Evolutionary conservation across 2,888 invertebrate species (phyloP).

Genomic region (Protula sp.): DNA sequence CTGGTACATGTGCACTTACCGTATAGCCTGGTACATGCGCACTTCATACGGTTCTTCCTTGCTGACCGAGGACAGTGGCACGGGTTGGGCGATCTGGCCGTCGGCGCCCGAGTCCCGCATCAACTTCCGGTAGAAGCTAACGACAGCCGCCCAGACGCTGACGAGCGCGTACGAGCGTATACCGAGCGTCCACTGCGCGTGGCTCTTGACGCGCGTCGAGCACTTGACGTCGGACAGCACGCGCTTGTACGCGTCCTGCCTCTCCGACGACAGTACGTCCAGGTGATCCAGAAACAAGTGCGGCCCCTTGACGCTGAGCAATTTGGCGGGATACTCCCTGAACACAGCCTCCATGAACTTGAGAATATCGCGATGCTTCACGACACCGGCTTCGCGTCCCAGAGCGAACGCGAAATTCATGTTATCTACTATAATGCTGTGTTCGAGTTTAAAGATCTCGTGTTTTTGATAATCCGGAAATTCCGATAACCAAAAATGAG

Average conservation of each 20-base stretch:
- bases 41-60: conserved; percentile 25
- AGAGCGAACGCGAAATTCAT: conserved; percentile 44
- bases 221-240: conserved; percentile 48
- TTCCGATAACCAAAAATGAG: conserved; percentile 50
- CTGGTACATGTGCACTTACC: no score
- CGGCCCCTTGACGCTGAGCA: conserved; percentile 38
- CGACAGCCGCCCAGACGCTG: conserved; percentile 46
- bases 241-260: conserved; percentile 35
- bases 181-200: conserved; percentile 49
- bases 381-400: conserved; percentile 35
- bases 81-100: conserved; percentile 1
- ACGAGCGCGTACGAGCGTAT: conserved; percentile 46
- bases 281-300: conserved; percentile 46
- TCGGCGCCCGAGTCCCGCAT: background rate
- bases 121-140: conserved; percentile 41
- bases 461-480: conserved; percentile 42
- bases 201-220: conserved; percentile 43
- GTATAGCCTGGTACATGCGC: conserved; percentile 39
- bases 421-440: conserved; percentile 45
- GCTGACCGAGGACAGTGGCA: background rate
- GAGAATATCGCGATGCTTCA: conserved; percentile 35
- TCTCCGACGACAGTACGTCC: conserved; percentile 43
- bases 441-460: conserved; percentile 47
- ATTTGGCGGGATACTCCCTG: conserved; percentile 44
- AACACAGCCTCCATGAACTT: conserved; percentile 43